Conservation (phyloP, 2,797 vertebrate genomes). For the Muscicapa comitata region DNA sequence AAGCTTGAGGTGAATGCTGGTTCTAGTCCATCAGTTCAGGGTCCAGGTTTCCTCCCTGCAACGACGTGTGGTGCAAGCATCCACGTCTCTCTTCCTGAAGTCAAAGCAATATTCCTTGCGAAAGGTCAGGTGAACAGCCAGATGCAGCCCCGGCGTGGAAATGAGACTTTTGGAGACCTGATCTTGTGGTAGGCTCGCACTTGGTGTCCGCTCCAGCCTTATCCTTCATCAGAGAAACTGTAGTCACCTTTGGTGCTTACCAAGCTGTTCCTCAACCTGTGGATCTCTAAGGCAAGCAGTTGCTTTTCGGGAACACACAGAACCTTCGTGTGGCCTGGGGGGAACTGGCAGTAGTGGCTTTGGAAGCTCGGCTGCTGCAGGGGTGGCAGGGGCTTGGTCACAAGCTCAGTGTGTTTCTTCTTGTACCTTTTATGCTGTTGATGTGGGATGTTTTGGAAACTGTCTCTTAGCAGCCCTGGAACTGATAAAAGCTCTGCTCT, state of each 20-base stretch:
- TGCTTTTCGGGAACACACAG: constrained; percentile 32
- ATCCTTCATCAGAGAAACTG: constrained; percentile 65
- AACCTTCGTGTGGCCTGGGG: neutral
- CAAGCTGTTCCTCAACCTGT: constrained; percentile 43
- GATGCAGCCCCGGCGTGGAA: neutral
- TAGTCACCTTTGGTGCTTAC: constrained; percentile 73
- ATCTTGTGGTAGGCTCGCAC: constrained; percentile 41
- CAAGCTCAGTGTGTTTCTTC: neutral
- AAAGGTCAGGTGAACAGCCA: neutral
- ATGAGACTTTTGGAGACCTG: neutral
- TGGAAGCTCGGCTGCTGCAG: rapidly evolving
- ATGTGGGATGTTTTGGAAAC: neutral
- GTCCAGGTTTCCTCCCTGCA: constrained; percentile 26
- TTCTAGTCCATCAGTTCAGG: constrained; percentile 31
- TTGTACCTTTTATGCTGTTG: neutral
- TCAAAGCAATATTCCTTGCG: constrained; percentile 76
- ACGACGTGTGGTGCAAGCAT: constrained; percentile 21
- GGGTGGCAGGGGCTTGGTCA: neutral
- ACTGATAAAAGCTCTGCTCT: neutral
- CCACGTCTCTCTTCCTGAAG: constrained; percentile 67
- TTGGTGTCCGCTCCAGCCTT: constrained; percentile 67
- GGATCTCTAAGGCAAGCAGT: constrained; percentile 67
- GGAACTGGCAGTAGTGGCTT: neutral
- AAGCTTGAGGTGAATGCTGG: constrained; percentile 62
- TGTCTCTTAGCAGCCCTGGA: constrained; percentile 17